phyloP scores from a whole-genome alignment of 2,888 invertebrate species.

The Tachina grossa region DNA sequence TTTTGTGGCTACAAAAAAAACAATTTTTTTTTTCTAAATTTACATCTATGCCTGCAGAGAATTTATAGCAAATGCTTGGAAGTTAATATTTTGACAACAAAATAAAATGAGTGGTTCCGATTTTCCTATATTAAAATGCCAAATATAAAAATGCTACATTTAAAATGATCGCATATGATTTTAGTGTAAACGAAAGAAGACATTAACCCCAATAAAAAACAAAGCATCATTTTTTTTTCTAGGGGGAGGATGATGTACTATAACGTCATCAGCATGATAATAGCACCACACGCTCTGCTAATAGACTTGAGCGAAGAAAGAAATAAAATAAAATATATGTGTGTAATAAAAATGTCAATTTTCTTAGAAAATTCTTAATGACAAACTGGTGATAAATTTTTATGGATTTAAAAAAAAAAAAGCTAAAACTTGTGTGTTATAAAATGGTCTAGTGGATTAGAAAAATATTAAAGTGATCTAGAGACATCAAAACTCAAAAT shows the following conservation, averaged over 20 bases:
- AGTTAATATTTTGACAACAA: conserved; percentile 4
- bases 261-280: not conserved
- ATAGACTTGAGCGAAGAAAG: not conserved
- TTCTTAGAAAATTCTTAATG: conserved; percentile 29
- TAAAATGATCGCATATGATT: conserved; percentile 2
- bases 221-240: not conserved
- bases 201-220: conserved; percentile 38
- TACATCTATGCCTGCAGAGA: not conserved
- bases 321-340: not conserved
- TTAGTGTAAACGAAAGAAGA: not conserved
- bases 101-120: not conserved
- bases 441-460: conserved; percentile 59
- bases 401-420: not conserved
- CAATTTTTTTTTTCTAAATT: not conserved
- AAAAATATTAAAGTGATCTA: conserved; percentile 32
- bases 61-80: not conserved
- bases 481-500: not conserved
- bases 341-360: conserved; percentile 47
- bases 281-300: not conserved
- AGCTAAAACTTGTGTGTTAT: conserved; percentile 19
- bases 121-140: conserved; percentile 14
- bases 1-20: not conserved
- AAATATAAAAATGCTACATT: conserved; percentile 14
- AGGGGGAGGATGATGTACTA: not conserved
- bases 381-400: conserved; percentile 45